Evolutionary conservation across 2,797 vertebrate species (phyloP).

Genomic region (Mormyrops boulengeri): DNA sequence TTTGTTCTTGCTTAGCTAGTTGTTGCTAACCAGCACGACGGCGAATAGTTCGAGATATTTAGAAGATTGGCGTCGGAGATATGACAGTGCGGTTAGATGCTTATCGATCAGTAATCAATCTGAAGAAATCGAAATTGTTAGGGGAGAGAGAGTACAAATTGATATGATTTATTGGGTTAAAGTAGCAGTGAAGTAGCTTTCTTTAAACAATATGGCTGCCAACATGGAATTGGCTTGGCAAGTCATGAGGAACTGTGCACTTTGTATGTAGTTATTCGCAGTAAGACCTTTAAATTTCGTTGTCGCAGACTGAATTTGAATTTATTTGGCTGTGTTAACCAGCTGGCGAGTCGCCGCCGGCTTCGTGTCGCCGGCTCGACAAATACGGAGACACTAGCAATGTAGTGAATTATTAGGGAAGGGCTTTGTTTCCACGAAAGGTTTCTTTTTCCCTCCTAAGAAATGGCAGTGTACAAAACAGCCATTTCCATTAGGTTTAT

Average conservation of each 20-base stretch:
- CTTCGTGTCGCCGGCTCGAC: neutral
- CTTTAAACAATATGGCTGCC: constrained; percentile 25
- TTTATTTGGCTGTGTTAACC: neutral
- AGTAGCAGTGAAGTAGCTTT: neutral
- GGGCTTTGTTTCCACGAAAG: constrained; percentile 23
- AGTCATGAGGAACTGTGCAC: neutral
- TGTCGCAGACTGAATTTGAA: neutral
- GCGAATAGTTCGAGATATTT: neutral
- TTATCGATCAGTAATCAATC: neutral
- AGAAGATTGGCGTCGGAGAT: neutral
- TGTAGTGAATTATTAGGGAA: neutral
- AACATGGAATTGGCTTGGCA: constrained; percentile 5
- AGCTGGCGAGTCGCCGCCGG: neutral
- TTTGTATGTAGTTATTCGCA: neutral
- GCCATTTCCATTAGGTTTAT: neutral
- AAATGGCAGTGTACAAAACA: neutral
- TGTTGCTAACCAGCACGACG: constrained; percentile 1
- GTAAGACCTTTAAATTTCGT: neutral
- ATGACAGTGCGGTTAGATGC: neutral
- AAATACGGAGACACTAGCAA: neutral
- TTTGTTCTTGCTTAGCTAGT: neutral
- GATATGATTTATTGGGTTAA: neutral
- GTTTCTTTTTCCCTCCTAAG: neutral
- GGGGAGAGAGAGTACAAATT: neutral
- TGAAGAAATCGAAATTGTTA: neutral